Base-by-base conservation (phyloP, 2,888 invertebrate species). In the Spisula solida region DNA sequence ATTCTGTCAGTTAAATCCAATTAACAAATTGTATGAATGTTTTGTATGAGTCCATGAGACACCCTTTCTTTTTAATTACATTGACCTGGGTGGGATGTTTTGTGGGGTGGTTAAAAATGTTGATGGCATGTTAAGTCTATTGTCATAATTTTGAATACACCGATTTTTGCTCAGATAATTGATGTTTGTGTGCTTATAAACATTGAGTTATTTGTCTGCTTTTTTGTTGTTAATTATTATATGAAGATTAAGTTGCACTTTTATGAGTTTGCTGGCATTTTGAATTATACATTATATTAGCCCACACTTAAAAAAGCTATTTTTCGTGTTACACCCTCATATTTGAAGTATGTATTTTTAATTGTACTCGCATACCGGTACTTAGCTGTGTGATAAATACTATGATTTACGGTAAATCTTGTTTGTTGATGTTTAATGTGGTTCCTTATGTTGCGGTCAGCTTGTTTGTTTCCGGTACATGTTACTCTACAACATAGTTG, bases 161-260 rank as follows among this genome's bases (percentile, higher is more conserved):
- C 16, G 16, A 75, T 75, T 75, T 75, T 75, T 75, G 70, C 18
- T 34, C 16, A 14, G 16, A 31, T 75, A 75, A 75, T 75, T 75
- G 75, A 75, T 31, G 75, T 75, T 75, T 75, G 75, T 75, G n/a
- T 75, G 34, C 16, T 75, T 31, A 14, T 8, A 66, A 75, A 75
- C 75, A 75, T 34, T 18, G 25, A 75, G 8, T 25, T 75, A 75
- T 75, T 75, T 75, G 29, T 75, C 20, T 66, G 12, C 31, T 75
- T 34, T 16, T 75, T 75, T 34, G 25, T 5, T 34, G 34, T 75
- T 25, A 75, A 75, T 31, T 75, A 75, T 75, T 75, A 18, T 75
- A 75, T 75, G 75, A 75, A 75, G 31, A 34, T 66, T 66, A 66
- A 66, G 75, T 75, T 75, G 75, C 75, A 75, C 75, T 75, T 75